Conservation (phyloP, 2,113 vertebrate genomes). For the Phaethornis superciliosus region DNA sequence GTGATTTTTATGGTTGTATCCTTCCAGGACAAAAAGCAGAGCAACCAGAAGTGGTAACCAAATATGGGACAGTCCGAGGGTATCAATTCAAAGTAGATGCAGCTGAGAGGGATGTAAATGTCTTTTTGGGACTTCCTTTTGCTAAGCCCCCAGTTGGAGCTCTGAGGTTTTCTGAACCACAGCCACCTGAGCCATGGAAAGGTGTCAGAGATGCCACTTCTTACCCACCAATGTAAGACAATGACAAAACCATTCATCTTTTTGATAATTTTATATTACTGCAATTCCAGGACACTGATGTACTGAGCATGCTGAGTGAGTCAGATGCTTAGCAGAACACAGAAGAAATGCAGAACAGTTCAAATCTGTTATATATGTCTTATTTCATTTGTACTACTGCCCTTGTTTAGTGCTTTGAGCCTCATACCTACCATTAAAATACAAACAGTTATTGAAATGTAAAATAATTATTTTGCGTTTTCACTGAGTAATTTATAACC, state of each 20-base stretch:
- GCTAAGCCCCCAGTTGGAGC: conserved; percentile 82
- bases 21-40: conserved; percentile 22
- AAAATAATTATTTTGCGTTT: background rate
- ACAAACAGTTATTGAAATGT: background rate
- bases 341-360: background rate
- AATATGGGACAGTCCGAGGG: conserved; percentile 76
- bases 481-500: background rate
- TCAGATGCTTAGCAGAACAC: background rate
- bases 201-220: conserved; percentile 78
- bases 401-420: background rate
- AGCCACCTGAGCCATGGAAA: conserved; percentile 76
- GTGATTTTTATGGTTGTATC: background rate
- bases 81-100: conserved; percentile 70
- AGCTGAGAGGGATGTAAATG: conserved; percentile 67
- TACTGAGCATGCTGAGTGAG: background rate
- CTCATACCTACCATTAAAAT: background rate
- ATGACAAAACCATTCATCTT: background rate
- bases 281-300: background rate
- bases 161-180: conserved; percentile 79
- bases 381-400: background rate
- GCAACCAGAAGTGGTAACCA: conserved; percentile 75
- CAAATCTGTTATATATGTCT: background rate
- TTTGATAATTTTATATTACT: background rate
- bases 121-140: conserved; percentile 83
- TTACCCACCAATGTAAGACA: conserved; percentile 79